phyloP scores from a whole-genome alignment of 2,797 vertebrate species.

The Gambelia wislizenii region DNA sequence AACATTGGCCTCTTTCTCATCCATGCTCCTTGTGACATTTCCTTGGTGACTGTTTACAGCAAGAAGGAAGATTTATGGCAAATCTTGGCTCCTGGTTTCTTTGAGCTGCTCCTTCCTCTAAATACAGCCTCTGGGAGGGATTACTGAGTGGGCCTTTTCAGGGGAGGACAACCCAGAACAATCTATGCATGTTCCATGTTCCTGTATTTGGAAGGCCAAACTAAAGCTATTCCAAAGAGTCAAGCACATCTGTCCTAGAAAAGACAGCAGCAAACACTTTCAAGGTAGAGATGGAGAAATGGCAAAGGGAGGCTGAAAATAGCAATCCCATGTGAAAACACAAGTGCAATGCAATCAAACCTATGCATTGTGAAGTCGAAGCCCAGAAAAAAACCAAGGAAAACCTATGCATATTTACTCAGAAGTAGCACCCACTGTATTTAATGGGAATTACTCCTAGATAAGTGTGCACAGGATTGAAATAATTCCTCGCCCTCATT shows the following conservation, averaged over 20 bases:
- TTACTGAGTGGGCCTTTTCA: background rate
- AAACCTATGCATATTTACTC: background rate
- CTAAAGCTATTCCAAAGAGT: background rate
- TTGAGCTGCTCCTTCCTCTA: conserved; percentile 48
- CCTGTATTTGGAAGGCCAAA: fast-evolving
- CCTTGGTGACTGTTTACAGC: conserved; percentile 51
- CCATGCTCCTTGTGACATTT: conserved; percentile 41
- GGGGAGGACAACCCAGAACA: background rate
- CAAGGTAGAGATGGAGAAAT: background rate
- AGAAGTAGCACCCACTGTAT: background rate
- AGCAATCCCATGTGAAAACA: background rate
- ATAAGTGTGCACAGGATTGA: background rate
- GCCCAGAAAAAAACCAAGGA: too few relatives aligned
- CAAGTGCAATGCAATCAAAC: background rate
- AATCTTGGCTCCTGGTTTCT: conserved; percentile 41
- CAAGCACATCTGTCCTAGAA: background rate
- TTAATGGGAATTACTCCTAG: background rate
- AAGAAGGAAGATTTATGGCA: conserved; percentile 58
- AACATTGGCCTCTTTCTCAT: background rate
- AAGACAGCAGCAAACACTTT: background rate
- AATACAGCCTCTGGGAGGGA: conserved; percentile 12
- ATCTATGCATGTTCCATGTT: background rate
- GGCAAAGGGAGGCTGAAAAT: background rate
- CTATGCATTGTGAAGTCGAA: too few relatives aligned
- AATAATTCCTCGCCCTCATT: background rate